Evolutionary conservation across 2,113 vertebrate species (phyloP).

Genomic region (Amazona vittata): DNA sequence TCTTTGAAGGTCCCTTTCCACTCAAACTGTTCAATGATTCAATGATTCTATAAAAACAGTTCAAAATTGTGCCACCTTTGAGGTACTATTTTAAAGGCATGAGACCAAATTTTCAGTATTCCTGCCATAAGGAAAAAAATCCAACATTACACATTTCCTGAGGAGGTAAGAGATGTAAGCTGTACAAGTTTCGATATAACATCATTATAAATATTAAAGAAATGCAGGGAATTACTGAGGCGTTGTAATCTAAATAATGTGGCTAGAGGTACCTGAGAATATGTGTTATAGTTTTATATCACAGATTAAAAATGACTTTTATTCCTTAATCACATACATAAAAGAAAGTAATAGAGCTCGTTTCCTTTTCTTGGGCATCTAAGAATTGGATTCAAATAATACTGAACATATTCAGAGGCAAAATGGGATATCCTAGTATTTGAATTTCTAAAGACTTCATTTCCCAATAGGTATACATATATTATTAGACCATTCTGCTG

Average conservation of each 20-base stretch:
- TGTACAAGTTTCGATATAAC: neutral
- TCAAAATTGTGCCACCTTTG: neutral
- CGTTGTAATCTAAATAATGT: neutral
- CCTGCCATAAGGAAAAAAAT: neutral
- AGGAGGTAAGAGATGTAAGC: neutral
- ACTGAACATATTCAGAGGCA: neutral
- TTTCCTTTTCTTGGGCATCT: neutral
- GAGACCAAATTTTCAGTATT: neutral
- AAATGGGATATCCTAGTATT: neutral
- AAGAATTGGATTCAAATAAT: neutral
- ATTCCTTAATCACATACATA: neutral
- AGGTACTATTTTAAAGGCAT: neutral
- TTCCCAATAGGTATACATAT: neutral
- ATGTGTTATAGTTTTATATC: neutral
- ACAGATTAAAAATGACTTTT: neutral
- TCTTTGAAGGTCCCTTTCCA: neutral
- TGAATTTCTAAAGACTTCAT: slow-evolving; percentile 9
- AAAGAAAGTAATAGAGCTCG: neutral
- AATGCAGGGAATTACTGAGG: neutral
- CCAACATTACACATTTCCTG: neutral
- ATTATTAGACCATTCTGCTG: neutral
- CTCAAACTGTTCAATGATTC: neutral
- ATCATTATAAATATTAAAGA: slow-evolving; percentile 3
- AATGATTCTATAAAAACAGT: neutral
- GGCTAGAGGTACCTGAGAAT: neutral